Base-by-base conservation (phyloP, 2,888 invertebrate species). In the Dione vanillae region DNA sequence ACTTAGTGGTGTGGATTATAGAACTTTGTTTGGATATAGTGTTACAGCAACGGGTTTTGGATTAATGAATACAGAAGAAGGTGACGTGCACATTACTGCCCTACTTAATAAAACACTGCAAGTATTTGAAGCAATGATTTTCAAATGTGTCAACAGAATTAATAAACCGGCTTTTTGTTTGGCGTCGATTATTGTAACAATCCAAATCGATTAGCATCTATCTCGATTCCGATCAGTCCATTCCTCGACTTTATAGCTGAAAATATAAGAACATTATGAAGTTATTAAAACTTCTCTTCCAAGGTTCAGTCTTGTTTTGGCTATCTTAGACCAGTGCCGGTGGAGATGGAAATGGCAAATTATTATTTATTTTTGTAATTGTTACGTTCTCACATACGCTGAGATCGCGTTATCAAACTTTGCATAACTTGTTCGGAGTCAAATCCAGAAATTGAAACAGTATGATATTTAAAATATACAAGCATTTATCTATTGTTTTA, bases 1-100 rank as follows among this genome's bases (percentile, higher is more conserved):
- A 56, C 37, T 56, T 16, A 56, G 56, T 16, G 16, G 14, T 56
- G 54, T 54, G 10, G 54, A 54, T 54, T 54, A 54, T 54, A n/a
- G 16, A 35, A n/a, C 54, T 37, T 6, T 35, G 14, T 54, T 54
- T n/a, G 54, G 54, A 10, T 35, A 56, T 37, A 7, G 8, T 16
- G 37, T 56, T n/a, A 16, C 56, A 56, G 37, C 6, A 37, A 16
- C 37, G 37, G 56, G 56, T 16, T 56, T 11, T 16, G 37, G 54
- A 35, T 0, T 1, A 5, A 16, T 16, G 56, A 56, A 37, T 56
- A 56, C 37, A 9, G 16, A 37, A 37, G 16, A 56, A 16, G 56
- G 11, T 1, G 16, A 16, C 5, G 37, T 16, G 11, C n/a, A 16
- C 5, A 10, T 5, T 56, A 12, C 35, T n/a, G 3, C n/a, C 9